phyloP scores from a whole-genome alignment of 2,888 invertebrate genomes.

The Serrognathus titanus region DNA sequence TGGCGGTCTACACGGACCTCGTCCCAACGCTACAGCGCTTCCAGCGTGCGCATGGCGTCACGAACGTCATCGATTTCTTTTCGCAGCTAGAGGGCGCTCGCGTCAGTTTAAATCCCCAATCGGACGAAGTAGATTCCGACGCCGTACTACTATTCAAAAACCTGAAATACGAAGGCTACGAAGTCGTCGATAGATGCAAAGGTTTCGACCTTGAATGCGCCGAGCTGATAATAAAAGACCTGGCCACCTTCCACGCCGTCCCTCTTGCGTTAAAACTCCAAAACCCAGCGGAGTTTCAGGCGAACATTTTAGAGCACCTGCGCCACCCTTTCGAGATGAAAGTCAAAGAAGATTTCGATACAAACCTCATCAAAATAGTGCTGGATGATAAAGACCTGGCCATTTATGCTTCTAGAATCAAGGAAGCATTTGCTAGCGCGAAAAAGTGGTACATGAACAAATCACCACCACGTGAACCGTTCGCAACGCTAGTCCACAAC shows the following conservation, averaged over 20 bases:
- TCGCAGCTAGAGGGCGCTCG: constrained; percentile 52
- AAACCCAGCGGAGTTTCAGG: constrained; percentile 44
- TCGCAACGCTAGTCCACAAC: constrained; percentile 52
- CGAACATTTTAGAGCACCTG: constrained; percentile 42
- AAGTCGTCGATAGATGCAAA: constrained; percentile 45
- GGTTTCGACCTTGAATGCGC: constrained; percentile 52
- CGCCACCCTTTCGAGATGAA: not conserved
- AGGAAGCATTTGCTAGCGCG: constrained; percentile 10
- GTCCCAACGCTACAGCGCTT: constrained; percentile 47
- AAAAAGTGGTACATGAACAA: constrained; percentile 19
- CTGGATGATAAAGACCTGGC: constrained; percentile 18
- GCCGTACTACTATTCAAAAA: constrained; percentile 56
- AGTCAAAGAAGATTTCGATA: constrained; percentile 14
- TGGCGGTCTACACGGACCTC: constrained; percentile 49
- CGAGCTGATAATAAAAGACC: constrained; percentile 43
- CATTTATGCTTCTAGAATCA: constrained; percentile 16
- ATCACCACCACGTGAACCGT: constrained; percentile 46
- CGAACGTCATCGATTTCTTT: constrained; percentile 44
- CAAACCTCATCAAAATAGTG: constrained; percentile 9
- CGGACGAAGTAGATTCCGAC: constrained; percentile 48
- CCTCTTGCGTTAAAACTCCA: constrained; percentile 51
- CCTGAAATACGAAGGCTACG: constrained; percentile 49
- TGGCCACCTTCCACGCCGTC: constrained; percentile 54
- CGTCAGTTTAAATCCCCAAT: constrained; percentile 30
- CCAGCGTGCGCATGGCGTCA: constrained; percentile 45